phyloP scores from a whole-genome alignment of 2,797 vertebrate genomes.

The Cirrhinus molitorella region DNA sequence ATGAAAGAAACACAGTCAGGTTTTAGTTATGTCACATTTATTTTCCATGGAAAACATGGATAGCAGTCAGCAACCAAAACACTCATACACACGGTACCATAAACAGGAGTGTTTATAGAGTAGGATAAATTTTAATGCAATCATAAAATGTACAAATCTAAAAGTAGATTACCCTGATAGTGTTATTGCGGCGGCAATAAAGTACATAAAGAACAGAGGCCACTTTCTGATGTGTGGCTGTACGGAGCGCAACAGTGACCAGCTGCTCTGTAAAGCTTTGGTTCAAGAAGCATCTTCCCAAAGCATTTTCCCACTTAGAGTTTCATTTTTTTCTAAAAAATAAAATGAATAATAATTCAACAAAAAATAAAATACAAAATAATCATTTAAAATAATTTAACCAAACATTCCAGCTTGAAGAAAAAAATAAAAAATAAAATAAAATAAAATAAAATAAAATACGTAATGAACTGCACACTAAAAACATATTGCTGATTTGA shows the following conservation, averaged over 20 bases:
- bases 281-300: conserved; percentile 4
- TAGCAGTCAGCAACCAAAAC: conserved; percentile 38
- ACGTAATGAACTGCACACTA: neutral
- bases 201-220: conserved; percentile 23
- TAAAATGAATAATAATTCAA: neutral
- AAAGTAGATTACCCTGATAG: conserved; percentile 58
- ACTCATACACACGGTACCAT: conserved; percentile 56
- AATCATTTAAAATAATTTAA: neutral
- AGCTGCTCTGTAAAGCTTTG: neutral
- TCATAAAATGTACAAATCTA: conserved; percentile 58
- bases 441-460: neutral
- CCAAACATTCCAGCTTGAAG: neutral
- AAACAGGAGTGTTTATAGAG: conserved; percentile 41
- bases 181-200: conserved; percentile 33
- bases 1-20: neutral
- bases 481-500: neutral
- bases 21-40: conserved; percentile 77
- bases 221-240: neutral
- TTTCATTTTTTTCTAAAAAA: neutral
- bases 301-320: neutral
- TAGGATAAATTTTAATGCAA: conserved; percentile 40
- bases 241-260: conserved; percentile 7
- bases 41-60: conserved; percentile 56
- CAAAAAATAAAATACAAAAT: neutral
- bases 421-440: neutral